Percentiles rank a stretch among this genome's conserved stretches.
These are phyloP conservation scores for Electrophaes corylata DNA, from an alignment of 2,888 invertebrate genomes.

Conservation along the genomic window DNA sequence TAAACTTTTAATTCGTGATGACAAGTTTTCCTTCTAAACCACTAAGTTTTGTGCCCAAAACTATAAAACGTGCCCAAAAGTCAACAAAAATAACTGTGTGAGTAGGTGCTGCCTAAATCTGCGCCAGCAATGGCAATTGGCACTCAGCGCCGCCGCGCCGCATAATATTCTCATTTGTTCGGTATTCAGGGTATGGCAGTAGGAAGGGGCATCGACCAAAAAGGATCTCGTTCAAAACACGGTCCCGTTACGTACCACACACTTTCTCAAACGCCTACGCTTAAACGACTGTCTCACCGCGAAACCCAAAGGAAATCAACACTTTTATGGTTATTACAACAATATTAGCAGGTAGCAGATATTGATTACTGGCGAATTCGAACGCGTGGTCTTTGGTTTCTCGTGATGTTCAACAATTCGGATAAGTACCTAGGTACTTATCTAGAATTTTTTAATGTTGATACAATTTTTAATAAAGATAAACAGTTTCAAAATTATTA, in stretches of 20 bases:
- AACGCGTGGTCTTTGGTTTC: too few relatives aligned
- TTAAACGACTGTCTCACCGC: not conserved
- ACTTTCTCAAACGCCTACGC: slow-evolving; percentile 21
- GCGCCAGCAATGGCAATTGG: not conserved
- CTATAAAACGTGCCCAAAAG: not conserved
- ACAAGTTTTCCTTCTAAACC: too few relatives aligned
- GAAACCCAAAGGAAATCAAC: not conserved
- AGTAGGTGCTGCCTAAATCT: not conserved
- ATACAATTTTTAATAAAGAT: too few relatives aligned
- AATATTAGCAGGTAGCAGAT: not conserved
- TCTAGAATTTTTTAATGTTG: too few relatives aligned
- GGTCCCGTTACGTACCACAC: slow-evolving; percentile 16
- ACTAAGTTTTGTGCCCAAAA: not conserved
- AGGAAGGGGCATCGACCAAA: slow-evolving; percentile 1
- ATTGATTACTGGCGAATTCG: too few relatives aligned
- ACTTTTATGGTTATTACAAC: not conserved
- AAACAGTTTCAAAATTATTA: too few relatives aligned
- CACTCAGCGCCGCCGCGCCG: slow-evolving; percentile 6
- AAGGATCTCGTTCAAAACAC: slow-evolving; percentile 14
- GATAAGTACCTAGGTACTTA: too few relatives aligned
- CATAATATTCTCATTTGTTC: slow-evolving; percentile 8
- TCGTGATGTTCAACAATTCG: too few relatives aligned
- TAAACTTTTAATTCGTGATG: too few relatives aligned
- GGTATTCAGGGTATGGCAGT: slow-evolving; percentile 12
- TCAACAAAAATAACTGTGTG: not conserved